Base-by-base conservation (phyloP, 2,888 invertebrate species). In the Alloscopus bannaensis region DNA sequence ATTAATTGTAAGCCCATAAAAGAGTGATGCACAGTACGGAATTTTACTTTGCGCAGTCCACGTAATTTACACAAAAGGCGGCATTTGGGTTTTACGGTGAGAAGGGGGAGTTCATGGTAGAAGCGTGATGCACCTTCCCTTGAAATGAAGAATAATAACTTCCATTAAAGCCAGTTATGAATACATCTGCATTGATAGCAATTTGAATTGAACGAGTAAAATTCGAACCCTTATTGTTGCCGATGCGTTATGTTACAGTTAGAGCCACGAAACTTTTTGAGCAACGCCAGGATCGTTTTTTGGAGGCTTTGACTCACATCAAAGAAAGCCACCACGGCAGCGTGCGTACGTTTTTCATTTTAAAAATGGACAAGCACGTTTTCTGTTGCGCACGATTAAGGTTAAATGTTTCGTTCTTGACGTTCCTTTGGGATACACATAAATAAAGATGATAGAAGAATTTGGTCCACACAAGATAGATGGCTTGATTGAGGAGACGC, bases 111-210 rank as follows among this genome's bases (percentile, higher is more conserved):
- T 60, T 75, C 75, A 75, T 75, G 75, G 75, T 60, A 68, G 60
- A 75, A 75, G 66, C 75, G 75, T 75, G 75, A 75, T 60, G 68
- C 75, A 75, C 75, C 75, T 75, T 75, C 75, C 75, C 75, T 75
- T 75, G 75, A 75, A 68, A 75, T 40, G 66, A 68, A 68, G 66
- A 72, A 71, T n/a, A n/a, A n/a, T n/a, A 59, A 57, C 55, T 36
- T 57, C 65, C 55, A 73, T 73, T 73, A 65, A 16, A 57, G 57
- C 20, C 45, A 55, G 42, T 42, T 45, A 73, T 65, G 65, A 73
- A 73, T 73, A 64, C 36, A 47, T 47, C 28, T 65, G 65, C 47
- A 65, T 65, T 65, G 28, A 45, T 40, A 47, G 28, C 20, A n/a
- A n/a, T n/a, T n/a, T n/a, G n/a, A n/a, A n/a, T n/a, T n/a, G n/a